These are phyloP conservation scores for Oxytorus armatus DNA, from an alignment of 2,888 invertebrate species.

Conservation along the genomic window DNA sequence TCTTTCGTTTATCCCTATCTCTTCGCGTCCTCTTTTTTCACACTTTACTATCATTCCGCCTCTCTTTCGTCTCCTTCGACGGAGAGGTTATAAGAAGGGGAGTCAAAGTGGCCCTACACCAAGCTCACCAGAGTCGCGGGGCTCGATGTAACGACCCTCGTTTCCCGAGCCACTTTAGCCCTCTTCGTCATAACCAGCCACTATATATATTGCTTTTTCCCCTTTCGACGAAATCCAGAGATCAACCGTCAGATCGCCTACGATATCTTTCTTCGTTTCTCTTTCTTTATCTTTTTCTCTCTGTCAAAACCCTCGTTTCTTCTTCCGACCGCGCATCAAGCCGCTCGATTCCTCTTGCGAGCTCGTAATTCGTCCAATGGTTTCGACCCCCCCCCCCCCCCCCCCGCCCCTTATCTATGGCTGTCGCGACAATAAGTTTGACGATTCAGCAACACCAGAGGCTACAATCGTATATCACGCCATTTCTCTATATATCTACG, in stretches of 20 bases:
- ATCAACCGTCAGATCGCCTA: slow-evolving; percentile 55
- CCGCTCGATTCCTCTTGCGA: slow-evolving; percentile 4
- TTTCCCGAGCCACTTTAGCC: slow-evolving; percentile 61
- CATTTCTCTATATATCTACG: slow-evolving; percentile 7
- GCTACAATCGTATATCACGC: not conserved
- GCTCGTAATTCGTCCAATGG: slow-evolving; percentile 33
- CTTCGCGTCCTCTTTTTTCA: slow-evolving; percentile 45
- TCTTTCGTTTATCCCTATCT: slow-evolving; percentile 56
- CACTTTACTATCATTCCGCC: slow-evolving; percentile 32
- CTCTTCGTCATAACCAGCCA: slow-evolving; percentile 61
- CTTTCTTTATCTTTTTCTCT: slow-evolving; percentile 15
- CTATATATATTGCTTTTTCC: slow-evolving; percentile 57
- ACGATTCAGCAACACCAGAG: slow-evolving; percentile 39
- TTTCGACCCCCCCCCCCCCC: too few relatives aligned
- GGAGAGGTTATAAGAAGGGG: slow-evolving; percentile 31
- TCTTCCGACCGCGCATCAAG: slow-evolving; percentile 6
- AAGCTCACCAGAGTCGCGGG: slow-evolving; percentile 36
- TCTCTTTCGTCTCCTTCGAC: slow-evolving; percentile 59
- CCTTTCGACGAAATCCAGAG: slow-evolving; percentile 49
- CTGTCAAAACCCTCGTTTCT: too few relatives aligned
- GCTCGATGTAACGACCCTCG: slow-evolving; percentile 61
- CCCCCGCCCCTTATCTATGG: not conserved
- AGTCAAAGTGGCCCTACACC: slow-evolving; percentile 27
- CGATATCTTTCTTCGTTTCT: slow-evolving; percentile 50
- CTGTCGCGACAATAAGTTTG: slow-evolving; percentile 37